Conservation (phyloP, 2,888 invertebrate genomes). For the Drosophila engyochracea region DNA sequence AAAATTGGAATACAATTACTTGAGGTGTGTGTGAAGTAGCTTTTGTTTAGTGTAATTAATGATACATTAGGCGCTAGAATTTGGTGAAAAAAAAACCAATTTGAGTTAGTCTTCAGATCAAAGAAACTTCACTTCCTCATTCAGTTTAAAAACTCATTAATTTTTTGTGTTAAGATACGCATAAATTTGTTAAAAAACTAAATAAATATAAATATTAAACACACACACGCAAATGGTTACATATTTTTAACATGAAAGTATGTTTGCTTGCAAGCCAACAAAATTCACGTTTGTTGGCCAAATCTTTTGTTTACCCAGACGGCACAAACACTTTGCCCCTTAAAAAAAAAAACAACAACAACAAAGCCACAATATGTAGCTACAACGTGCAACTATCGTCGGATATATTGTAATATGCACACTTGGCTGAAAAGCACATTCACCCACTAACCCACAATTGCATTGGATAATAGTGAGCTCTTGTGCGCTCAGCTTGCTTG, state of each 20-base stretch:
- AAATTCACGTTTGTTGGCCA: constrained; percentile 44
- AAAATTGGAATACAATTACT: constrained; percentile 43
- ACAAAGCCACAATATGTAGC: constrained; percentile 24
- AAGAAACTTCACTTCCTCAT: constrained; percentile 57
- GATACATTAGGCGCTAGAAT: constrained; percentile 57
- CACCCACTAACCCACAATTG: constrained; percentile 79
- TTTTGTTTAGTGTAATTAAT: constrained; percentile 66
- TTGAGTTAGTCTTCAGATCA: constrained; percentile 44
- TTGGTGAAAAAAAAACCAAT: constrained; percentile 39
- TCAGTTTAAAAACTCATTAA: constrained; percentile 48
- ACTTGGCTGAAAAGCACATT: constrained; percentile 69
- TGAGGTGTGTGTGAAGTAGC: constrained; percentile 47
- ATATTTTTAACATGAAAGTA: background rate
- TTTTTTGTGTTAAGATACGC: constrained; percentile 11
- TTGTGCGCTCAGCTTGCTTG: constrained; percentile 24
- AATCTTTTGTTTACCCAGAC: constrained; percentile 65
- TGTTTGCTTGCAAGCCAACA: constrained; percentile 1
- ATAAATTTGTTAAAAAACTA: background rate
- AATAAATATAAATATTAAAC: background rate
- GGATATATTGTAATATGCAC: constrained; percentile 64
- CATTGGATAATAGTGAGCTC: constrained; percentile 44
- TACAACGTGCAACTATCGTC: constrained; percentile 30
- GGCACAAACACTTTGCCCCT: constrained; percentile 13
- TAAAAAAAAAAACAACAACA: background rate
- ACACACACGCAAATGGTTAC: background rate